Conservation (phyloP, 2,113 vertebrate genomes). For the Pteropus alecto region DNA sequence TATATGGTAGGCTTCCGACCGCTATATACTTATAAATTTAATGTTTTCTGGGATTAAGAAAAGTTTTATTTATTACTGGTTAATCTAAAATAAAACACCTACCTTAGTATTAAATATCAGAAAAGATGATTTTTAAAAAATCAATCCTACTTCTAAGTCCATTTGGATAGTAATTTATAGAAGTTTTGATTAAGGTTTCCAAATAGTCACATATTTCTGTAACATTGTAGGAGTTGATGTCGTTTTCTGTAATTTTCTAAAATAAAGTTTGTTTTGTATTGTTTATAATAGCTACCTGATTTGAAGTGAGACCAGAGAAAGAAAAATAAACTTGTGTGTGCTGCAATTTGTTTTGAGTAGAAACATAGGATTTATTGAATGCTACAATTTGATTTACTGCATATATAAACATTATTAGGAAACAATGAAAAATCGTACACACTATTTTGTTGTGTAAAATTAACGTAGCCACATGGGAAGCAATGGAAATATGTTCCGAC, state of each 20-base stretch:
- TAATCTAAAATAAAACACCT: background rate
- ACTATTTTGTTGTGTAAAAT: background rate
- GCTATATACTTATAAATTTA: background rate
- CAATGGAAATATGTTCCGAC: background rate
- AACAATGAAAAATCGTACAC: slow-evolving; percentile 7
- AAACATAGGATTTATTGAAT: background rate
- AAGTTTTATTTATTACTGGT: background rate
- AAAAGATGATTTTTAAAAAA: background rate
- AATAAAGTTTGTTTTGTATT: slow-evolving; percentile 42
- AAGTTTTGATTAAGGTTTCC: slow-evolving; percentile 31
- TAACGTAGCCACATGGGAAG: background rate
- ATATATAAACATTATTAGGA: background rate
- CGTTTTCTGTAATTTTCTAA: slow-evolving; percentile 53
- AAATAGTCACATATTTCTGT: slow-evolving; percentile 19
- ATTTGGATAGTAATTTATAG: background rate
- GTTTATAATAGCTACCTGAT: slow-evolving; percentile 48
- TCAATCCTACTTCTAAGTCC: background rate
- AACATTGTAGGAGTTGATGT: background rate
- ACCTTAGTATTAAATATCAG: background rate
- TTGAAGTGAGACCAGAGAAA: slow-evolving; percentile 33
- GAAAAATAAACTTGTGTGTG: slow-evolving; percentile 43
- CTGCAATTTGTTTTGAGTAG: slow-evolving; percentile 30
- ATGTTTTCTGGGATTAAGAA: background rate
- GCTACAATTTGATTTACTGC: background rate
- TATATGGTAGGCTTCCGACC: background rate